These are phyloP conservation scores for Anodontia alba DNA, from an alignment of 2,888 invertebrate genomes.

Conservation along the genomic window DNA sequence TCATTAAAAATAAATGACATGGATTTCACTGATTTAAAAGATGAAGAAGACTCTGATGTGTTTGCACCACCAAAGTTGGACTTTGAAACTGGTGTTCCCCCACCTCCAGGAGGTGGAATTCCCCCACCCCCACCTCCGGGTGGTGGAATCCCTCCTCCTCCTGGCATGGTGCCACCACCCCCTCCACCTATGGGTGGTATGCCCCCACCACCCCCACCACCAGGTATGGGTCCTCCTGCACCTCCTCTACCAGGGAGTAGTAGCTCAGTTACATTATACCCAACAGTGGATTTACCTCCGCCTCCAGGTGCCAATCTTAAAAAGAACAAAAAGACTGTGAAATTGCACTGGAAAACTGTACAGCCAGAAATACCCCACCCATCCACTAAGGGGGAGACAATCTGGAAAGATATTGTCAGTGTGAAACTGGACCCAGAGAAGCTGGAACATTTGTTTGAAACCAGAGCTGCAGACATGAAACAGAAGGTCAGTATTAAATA, in stretches of 20 bases:
- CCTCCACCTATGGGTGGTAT: constrained; percentile 54
- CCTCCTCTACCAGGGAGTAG: constrained; percentile 68
- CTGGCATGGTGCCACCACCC: constrained; percentile 64
- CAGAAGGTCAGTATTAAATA: constrained; percentile 91
- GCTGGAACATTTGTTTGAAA: constrained; percentile 98
- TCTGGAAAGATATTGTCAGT: constrained; percentile 85
- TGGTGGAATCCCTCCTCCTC: constrained; percentile 61
- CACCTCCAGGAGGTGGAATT: constrained; percentile 65
- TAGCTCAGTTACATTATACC: constrained; percentile 44
- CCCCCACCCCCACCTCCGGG: constrained; percentile 51
- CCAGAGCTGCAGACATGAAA: constrained; percentile 96
- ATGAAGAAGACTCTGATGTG: constrained; percentile 91
- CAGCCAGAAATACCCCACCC: constrained; percentile 82
- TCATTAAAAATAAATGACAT: constrained; percentile 93
- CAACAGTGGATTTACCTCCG: constrained; percentile 75
- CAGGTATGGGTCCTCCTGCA: constrained; percentile 64
- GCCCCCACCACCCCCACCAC: constrained; percentile 64
- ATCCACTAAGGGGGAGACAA: constrained; percentile 76
- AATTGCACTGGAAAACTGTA: constrained; percentile 98
- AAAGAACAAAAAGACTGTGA: constrained; percentile 95
- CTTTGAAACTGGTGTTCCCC: constrained; percentile 55
- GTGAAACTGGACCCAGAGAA: constrained; percentile 95
- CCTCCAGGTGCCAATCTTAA: constrained; percentile 78
- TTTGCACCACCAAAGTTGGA: constrained; percentile 87
- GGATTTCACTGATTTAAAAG: constrained; percentile 97